Conservation (phyloP, 2,113 vertebrate species). For the Neogale vison region DNA sequence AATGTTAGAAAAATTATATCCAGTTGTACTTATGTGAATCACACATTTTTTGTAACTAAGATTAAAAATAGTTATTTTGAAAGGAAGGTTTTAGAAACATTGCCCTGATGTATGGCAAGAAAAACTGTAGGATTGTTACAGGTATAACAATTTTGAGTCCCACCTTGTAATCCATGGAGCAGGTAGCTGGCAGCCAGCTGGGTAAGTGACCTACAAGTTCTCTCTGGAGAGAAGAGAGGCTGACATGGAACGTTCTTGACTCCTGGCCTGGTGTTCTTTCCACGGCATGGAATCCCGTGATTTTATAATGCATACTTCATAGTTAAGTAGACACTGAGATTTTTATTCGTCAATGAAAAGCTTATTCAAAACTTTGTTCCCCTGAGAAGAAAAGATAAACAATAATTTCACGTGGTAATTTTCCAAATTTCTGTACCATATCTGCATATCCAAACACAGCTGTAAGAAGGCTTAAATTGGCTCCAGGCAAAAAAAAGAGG, state of each 20-base stretch:
- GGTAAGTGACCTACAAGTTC: not conserved
- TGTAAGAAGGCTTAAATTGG: slow-evolving; percentile 39
- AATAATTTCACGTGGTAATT: slow-evolving; percentile 76
- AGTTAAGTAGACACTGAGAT: slow-evolving; percentile 62
- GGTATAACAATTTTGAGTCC: not conserved
- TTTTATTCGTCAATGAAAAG: slow-evolving; percentile 74
- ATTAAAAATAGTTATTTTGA: not conserved
- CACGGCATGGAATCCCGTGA: not conserved
- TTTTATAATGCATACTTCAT: slow-evolving; percentile 50
- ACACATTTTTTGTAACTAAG: not conserved
- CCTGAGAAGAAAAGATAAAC: slow-evolving; percentile 76
- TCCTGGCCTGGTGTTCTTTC: not conserved
- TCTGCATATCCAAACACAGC: slow-evolving; percentile 76
- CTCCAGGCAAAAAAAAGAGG: slow-evolving; percentile 27
- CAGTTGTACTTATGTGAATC: not conserved
- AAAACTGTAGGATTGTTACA: not conserved
- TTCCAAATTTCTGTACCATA: slow-evolving; percentile 69
- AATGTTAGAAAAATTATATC: not conserved
- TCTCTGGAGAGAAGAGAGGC: not conserved
- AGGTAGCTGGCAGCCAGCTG: not conserved
- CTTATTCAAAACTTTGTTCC: slow-evolving; percentile 74
- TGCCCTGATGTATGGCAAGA: not conserved
- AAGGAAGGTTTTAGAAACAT: not conserved
- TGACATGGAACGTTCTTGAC: not conserved
- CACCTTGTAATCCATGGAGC: not conserved